phyloP scores from a whole-genome alignment of 2,113 vertebrate species.

The Dromiciops gliroides region DNA sequence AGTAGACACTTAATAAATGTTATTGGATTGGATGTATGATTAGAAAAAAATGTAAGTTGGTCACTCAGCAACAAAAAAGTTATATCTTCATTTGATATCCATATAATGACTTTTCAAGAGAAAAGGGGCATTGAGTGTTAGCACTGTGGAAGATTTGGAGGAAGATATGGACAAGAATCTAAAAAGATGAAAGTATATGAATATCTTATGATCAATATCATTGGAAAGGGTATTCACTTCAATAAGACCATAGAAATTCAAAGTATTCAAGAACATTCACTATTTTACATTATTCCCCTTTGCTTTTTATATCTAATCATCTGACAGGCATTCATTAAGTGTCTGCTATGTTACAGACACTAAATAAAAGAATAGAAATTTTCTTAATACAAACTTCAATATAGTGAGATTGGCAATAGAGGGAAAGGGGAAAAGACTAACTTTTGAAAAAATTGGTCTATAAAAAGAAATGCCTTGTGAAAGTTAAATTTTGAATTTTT shows the following conservation, averaged over 20 bases:
- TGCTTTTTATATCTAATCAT: not conserved
- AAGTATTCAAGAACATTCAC: not conserved
- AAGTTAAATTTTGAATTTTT: not conserved
- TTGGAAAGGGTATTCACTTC: not conserved
- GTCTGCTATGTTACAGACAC: not conserved
- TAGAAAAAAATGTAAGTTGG: not conserved
- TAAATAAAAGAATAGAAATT: not conserved
- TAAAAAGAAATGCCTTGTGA: not conserved
- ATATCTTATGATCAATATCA: not conserved
- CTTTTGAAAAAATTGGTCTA: not conserved
- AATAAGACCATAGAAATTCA: not conserved
- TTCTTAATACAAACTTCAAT: not conserved
- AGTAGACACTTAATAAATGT: not conserved
- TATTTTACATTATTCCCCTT: not conserved
- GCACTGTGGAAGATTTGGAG: not conserved
- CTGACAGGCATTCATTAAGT: not conserved
- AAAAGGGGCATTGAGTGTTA: not conserved
- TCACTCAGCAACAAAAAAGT: not conserved
- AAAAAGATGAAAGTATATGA: not conserved
- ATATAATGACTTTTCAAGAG: not conserved
- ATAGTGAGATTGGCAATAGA: not conserved
- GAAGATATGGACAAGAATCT: not conserved
- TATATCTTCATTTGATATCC: not conserved
- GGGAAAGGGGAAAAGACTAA: not conserved
- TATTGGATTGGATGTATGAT: not conserved